Percentiles rank a stretch among this genome's conserved stretches.
Conservation (phyloP, 2,113 vertebrate genomes). For the Melanostigma gelatinosum region DNA sequence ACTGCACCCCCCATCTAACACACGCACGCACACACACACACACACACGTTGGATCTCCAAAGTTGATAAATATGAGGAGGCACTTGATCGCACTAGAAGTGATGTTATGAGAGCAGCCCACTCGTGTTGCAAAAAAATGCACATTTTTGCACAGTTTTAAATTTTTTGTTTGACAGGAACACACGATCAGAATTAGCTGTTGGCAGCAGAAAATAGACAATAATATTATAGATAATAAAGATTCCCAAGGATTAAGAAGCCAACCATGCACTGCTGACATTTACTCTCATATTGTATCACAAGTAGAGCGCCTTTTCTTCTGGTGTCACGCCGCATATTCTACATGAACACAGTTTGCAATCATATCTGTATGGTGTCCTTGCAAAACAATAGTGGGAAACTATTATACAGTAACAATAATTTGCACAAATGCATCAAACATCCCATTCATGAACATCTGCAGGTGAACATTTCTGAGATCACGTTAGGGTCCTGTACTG, state of each 20-base stretch:
- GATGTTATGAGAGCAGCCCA: conserved; percentile 32
- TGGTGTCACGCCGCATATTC: neutral
- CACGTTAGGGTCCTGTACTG: conserved; percentile 5
- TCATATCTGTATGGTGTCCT: neutral
- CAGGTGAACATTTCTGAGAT: neutral
- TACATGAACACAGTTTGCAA: neutral
- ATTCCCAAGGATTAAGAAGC: neutral
- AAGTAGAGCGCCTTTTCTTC: neutral
- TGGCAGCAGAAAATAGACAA: neutral
- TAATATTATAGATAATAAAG: no score
- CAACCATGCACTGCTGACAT: neutral
- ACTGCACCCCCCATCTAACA: neutral
- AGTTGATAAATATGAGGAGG: conserved; percentile 47
- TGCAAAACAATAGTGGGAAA: neutral
- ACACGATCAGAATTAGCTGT: neutral
- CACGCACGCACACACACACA: conserved; percentile 10
- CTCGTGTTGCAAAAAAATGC: conserved; percentile 17
- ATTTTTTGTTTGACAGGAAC: conserved; percentile 32
- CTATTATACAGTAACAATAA: neutral
- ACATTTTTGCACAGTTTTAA: neutral
- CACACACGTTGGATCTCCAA: conserved; percentile 13
- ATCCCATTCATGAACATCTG: neutral
- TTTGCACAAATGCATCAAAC: neutral
- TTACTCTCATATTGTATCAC: neutral
- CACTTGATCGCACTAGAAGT: conserved; percentile 45